Evolutionary conservation across 2,113 vertebrate species (phyloP), one percentile per base, ranked within the genome.

Genomic region (Abramis brama): DNA sequence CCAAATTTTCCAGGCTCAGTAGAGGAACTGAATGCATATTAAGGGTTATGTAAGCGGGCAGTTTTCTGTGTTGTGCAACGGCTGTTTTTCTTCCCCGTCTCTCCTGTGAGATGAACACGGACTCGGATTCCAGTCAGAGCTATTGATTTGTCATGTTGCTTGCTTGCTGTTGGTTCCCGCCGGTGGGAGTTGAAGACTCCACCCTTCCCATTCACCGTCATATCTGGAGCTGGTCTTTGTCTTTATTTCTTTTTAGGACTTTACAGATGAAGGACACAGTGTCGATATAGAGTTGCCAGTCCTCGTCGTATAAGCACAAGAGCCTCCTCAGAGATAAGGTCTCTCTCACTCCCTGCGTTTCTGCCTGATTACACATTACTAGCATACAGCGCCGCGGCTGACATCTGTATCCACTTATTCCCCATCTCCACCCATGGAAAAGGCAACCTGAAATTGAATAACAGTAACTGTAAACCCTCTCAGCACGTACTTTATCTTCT

Each of bases 81-180:
- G 55, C 33, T 83, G 64, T 81, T 86, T 84, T 87, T 84, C 33
- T 47, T 59, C 59, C n/a, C 45, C 36, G 10, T 25, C 81, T 81
- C 76, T 83, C 21, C 76, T 73, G 43, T 66, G 55, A 83, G 33
- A 52, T 36, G 79, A 30, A 23, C n/a, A 25, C 62, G 23, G 75
- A 89, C 87, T 91, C 81, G 71, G 84, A 89, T 77, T 83, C 79
- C 88, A 85, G 89, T 86, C 80, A 80, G 87, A 90, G 90, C 57
- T 94, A 95, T 94, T 92, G 94, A 94, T 94, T 90, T 89, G 84
- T 52, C 39, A 52, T 47, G 83, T 93, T 91, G 90, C 90, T 86
- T 1, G 76, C 74, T 91, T 89, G 90, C 91, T 27, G 91, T 90
- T 92, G 91, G 89, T 90, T 91, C 71, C 80, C 23, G 30, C 87